These are phyloP conservation scores for Odobenus rosmarus DNA, from an alignment of 2,113 vertebrate species.

Conservation along the genomic window DNA sequence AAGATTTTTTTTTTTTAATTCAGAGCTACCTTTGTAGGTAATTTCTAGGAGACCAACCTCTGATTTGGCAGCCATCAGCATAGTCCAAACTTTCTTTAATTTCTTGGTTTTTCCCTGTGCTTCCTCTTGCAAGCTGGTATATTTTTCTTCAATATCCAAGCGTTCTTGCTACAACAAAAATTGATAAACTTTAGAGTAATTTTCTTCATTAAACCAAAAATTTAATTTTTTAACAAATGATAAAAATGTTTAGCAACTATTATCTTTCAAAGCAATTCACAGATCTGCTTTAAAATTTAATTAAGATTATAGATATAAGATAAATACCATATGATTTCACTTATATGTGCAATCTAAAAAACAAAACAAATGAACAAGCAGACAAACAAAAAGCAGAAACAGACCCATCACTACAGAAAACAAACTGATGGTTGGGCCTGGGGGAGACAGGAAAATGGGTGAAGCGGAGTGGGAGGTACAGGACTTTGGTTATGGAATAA, in stretches of 20 bases:
- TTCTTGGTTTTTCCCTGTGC: conserved; percentile 99
- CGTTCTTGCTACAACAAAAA: conserved; percentile 94
- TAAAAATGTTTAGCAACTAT: background rate
- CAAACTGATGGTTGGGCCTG: background rate
- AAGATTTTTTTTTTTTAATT: background rate
- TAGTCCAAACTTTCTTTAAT: conserved; percentile 99
- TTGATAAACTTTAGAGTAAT: conserved; percentile 48
- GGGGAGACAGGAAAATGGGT: background rate
- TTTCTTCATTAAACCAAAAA: conserved; percentile 47
- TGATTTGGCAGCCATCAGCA: conserved; percentile 99
- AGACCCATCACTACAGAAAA: background rate
- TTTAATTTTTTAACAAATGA: conserved; percentile 28
- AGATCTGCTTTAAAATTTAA: conserved; percentile 19
- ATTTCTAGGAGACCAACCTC: conserved; percentile 87
- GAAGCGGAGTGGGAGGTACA: background rate
- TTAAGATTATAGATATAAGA: background rate
- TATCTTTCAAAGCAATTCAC: conserved; percentile 4
- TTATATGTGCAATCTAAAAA: background rate
- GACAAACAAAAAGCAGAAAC: background rate
- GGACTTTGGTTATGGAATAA: background rate
- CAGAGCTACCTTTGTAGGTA: background rate
- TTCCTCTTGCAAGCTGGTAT: conserved; percentile 98
- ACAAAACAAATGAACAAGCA: background rate
- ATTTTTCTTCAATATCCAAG: conserved; percentile 98
- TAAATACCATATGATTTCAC: background rate